phyloP scores from a whole-genome alignment of 2,888 invertebrate species.

The Lepeophtheirus nordmannii region DNA sequence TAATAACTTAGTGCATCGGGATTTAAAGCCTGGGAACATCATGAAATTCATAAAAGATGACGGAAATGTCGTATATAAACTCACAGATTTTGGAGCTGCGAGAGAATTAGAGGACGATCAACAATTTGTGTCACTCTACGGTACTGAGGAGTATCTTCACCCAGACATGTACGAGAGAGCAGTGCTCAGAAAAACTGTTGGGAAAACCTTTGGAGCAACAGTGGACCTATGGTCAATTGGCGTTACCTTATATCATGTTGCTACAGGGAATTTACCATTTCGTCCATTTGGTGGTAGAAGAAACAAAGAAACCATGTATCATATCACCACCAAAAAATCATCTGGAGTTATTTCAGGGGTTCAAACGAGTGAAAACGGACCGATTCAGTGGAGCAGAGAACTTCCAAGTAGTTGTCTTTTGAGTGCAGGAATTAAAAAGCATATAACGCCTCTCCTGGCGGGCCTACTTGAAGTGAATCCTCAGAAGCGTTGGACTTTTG shows the following conservation, averaged over 20 bases:
- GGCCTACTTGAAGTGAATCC: constrained; percentile 79
- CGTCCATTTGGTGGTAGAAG: constrained; percentile 80
- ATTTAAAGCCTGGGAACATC: constrained; percentile 90
- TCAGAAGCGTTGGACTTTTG: constrained; percentile 78
- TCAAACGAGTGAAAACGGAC: constrained; percentile 77
- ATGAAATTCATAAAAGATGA: constrained; percentile 89
- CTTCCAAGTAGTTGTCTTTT: constrained; percentile 72
- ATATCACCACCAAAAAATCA: constrained; percentile 83
- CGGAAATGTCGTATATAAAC: constrained; percentile 66
- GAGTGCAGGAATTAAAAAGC: constrained; percentile 59
- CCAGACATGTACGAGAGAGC: constrained; percentile 93
- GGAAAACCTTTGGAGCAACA: constrained; percentile 78
- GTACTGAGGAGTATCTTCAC: constrained; percentile 90
- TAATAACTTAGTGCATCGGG: constrained; percentile 80
- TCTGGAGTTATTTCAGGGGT: constrained; percentile 73
- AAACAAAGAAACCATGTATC: constrained; percentile 90
- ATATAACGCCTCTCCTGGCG: constrained; percentile 73
- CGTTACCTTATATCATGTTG: constrained; percentile 85
- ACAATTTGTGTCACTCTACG: constrained; percentile 84
- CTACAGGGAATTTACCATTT: constrained; percentile 85
- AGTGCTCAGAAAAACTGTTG: constrained; percentile 63
- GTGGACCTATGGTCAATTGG: constrained; percentile 90
- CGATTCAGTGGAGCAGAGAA: constrained; percentile 74
- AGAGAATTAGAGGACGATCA: constrained; percentile 85
- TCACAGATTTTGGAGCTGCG: constrained; percentile 93